Evolutionary conservation across 2,113 vertebrate species (phyloP), one percentile per base, ranked within the genome.

Genomic region (Oryzias celebensis): DNA sequence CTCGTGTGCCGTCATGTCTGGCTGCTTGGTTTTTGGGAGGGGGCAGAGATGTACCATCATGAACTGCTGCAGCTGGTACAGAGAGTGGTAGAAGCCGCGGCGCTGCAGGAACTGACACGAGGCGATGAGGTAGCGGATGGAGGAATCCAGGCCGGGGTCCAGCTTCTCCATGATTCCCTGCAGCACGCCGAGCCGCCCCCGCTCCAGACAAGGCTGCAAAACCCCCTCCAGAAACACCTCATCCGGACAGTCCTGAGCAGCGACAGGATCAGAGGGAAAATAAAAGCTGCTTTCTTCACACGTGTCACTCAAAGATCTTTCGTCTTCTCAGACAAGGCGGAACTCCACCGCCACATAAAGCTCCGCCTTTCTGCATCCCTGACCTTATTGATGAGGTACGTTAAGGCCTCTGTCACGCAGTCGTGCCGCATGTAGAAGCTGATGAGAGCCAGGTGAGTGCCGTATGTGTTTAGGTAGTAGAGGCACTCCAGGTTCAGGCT

Each of bases 11-110:
- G 26, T 14, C 7, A 1, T 17, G 44, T 44, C 20, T 26, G 26
- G 3, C 26, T 26, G 26, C 0, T 2, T 5, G 26, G 26, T 28
- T 28, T 28, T 28, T 6, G 10, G 8, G 8, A 8, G 31, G 31
- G 12, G 49, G 22, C 22, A 3, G 31, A 16, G 4, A 13, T 36
- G 17, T 66, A 99, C 97, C 94, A 92, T 98, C 96, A 98, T 99
- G 78, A 99, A 99, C 84, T 96, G 94, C 66, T 99, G 97, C 5
- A 99, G 85, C 71, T 97, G 96, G 62, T 98, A 99, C 4, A 99
- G 91, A n/a, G 95, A 95, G 81, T 98, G 92, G 83, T 90, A 98
- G 80, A 94, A 93, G 71, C 90, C 92, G 7, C 93, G 94, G 12
- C 93, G 93, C 83, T 99, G 96, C 69, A 99, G 91, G 57, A 95